Percentiles rank a stretch among this genome's conserved stretches.
phyloP scores from a whole-genome alignment of 2,888 invertebrate species.

The Hirtodrosophila alboralis region DNA sequence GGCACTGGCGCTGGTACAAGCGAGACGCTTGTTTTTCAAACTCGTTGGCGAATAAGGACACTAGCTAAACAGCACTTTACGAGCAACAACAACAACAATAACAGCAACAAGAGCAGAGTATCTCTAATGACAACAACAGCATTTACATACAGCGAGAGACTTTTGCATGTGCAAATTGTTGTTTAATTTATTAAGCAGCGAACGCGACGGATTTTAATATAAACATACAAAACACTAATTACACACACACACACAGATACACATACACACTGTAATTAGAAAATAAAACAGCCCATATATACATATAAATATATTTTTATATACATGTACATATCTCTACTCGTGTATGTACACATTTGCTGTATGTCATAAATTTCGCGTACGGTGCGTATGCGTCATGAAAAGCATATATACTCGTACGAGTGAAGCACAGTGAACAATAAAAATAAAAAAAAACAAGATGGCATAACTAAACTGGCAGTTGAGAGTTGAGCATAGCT shows the following conservation, averaged over 20 bases:
- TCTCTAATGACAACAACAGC: conserved; percentile 56
- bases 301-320: not conserved
- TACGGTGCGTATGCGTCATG: conserved; percentile 48
- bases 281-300: conserved; percentile 53
- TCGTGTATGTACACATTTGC: not conserved
- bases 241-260: conserved; percentile 39
- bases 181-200: conserved; percentile 76
- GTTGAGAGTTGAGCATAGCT: not conserved
- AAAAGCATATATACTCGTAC: conserved; percentile 4
- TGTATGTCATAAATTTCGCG: conserved; percentile 41
- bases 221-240: conserved; percentile 74
- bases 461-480: conserved; percentile 28
- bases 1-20: conserved; percentile 2
- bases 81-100: conserved; percentile 36
- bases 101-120: conserved; percentile 6
- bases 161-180: conserved; percentile 73
- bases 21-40: conserved; percentile 32
- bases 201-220: conserved; percentile 67
- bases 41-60: conserved; percentile 43
- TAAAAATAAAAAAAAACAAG: conserved; percentile 43
- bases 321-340: not conserved
- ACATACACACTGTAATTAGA: conserved; percentile 61
- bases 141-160: conserved; percentile 40
- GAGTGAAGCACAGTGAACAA: conserved; percentile 21
- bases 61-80: conserved; percentile 57